Evolutionary conservation across 2,888 invertebrate genomes (phyloP).

Genomic region (Apodemia hepburni): DNA sequence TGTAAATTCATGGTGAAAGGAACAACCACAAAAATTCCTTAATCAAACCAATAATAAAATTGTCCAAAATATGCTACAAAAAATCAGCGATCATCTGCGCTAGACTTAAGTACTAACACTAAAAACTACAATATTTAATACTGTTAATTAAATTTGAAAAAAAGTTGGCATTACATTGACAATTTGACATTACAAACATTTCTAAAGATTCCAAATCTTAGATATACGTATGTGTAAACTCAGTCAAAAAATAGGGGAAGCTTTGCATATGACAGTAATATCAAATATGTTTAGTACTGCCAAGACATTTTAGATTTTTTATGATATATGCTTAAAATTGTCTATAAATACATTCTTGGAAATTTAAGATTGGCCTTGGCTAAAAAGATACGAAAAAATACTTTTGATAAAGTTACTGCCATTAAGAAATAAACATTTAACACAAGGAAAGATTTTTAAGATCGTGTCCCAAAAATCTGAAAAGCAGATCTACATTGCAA

Average conservation of each 20-base stretch:
- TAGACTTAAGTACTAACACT: background rate
- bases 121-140: background rate
- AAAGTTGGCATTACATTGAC: background rate
- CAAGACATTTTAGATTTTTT: background rate
- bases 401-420: background rate
- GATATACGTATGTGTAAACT: conserved; percentile 2
- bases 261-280: conserved; percentile 1
- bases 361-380: background rate
- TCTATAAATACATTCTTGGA: background rate
- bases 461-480: background rate
- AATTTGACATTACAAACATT: conserved; percentile 5
- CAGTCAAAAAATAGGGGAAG: conserved; percentile 5
- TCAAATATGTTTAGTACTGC: background rate
- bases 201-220: conserved; percentile 3
- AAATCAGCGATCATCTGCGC: background rate
- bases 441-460: background rate
- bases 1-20: no score
- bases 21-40: background rate
- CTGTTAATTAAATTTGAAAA: background rate
- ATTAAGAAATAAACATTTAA: background rate
- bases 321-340: background rate
- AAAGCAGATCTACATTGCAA: background rate
- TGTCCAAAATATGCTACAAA: background rate
- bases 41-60: background rate
- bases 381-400: background rate